phyloP scores from a whole-genome alignment of 2,113 vertebrate genomes.

The Antechinus flavipes region DNA sequence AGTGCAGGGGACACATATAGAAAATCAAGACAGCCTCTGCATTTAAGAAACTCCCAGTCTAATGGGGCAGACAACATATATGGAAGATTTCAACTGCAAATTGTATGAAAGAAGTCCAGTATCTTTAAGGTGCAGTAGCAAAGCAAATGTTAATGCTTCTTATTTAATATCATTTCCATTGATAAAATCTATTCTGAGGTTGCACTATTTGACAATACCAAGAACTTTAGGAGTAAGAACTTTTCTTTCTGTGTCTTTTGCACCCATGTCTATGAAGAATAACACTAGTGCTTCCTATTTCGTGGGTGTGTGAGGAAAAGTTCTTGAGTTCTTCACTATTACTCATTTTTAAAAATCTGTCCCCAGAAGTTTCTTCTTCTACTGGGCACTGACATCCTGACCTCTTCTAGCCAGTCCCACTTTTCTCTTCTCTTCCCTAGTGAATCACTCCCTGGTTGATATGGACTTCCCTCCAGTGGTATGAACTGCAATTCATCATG shows the following conservation, averaged over 20 bases:
- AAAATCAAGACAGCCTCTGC: no score
- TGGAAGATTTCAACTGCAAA: no score
- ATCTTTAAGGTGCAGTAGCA: no score
- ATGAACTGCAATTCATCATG: neutral
- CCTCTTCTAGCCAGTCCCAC: neutral
- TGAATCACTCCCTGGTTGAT: neutral
- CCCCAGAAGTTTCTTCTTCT: neutral
- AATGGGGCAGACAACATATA: no score
- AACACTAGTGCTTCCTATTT: neutral
- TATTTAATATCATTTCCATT: neutral
- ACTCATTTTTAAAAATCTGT: neutral
- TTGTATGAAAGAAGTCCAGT: no score
- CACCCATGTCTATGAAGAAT: neutral
- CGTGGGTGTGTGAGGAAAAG: neutral
- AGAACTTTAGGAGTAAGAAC: neutral
- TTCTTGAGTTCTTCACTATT: neutral
- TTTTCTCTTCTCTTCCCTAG: neutral
- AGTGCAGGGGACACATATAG: no score
- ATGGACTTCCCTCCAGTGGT: neutral
- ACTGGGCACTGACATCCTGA: neutral
- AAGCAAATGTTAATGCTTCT: no score
- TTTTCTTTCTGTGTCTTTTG: neutral
- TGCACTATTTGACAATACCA: neutral
- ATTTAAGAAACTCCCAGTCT: no score
- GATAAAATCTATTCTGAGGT: neutral